Evolutionary conservation across 1,140 invertebrate species (phyloP).

Genomic region (Drosophila leontia): DNA sequence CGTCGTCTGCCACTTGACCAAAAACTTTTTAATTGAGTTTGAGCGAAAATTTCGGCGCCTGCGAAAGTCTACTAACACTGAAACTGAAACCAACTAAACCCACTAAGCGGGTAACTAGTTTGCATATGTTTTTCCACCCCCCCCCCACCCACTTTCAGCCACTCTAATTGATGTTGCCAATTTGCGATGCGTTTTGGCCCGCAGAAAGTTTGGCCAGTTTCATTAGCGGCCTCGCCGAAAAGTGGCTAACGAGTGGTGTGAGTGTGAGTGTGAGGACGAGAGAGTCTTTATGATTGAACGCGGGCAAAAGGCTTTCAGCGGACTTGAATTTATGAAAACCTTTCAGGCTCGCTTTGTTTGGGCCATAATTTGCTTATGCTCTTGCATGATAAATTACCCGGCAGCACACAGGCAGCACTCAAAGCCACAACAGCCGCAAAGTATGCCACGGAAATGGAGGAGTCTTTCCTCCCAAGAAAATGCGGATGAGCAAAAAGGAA

Average conservation of each 20-base stretch:
- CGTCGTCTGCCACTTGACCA: conserved; percentile 53
- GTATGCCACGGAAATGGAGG: conserved; percentile 67
- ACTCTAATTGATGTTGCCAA: conserved; percentile 67
- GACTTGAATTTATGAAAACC: conserved; percentile 35
- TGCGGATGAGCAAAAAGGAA: neutral
- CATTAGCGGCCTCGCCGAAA: conserved; percentile 68
- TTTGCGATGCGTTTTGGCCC: conserved; percentile 50
- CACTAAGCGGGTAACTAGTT: conserved; percentile 46
- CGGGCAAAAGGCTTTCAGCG: conserved; percentile 29
- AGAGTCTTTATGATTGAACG: conserved; percentile 4
- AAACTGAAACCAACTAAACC: conserved; percentile 38
- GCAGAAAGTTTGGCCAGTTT: conserved; percentile 68
- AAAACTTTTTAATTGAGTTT: conserved; percentile 79
- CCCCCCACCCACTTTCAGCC: conserved; percentile 4
- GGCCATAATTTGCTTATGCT: conserved; percentile 51
- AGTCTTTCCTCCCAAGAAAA: conserved; percentile 24
- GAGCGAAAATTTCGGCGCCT: conserved; percentile 45
- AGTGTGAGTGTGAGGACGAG: neutral
- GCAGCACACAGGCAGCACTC: conserved; percentile 17
- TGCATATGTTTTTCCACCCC: conserved; percentile 52
- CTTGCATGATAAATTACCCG: conserved; percentile 61
- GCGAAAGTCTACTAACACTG: conserved; percentile 11
- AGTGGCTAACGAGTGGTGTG: conserved; percentile 49
- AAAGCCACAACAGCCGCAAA: conserved; percentile 60
- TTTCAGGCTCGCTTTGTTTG: conserved; percentile 46